phyloP scores from a whole-genome alignment of 2,113 vertebrate genomes.

The Herpetotheres cachinnans region DNA sequence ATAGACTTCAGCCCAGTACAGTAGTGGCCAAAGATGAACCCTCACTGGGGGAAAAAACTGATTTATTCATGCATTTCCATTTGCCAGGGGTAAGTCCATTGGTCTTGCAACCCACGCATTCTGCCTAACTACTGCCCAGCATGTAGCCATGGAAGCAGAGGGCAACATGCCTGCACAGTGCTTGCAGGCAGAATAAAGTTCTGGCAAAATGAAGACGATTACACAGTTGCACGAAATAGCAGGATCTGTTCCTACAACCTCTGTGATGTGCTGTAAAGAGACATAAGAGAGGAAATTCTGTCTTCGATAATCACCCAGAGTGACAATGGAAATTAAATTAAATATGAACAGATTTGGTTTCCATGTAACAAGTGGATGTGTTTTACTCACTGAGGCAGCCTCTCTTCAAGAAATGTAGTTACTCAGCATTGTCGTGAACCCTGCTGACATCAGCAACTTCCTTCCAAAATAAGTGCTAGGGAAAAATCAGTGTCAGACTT shows the following conservation, averaged over 20 bases:
- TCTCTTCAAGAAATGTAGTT: neutral
- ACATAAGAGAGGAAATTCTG: neutral
- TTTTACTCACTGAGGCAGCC: neutral
- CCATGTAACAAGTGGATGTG: neutral
- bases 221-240: neutral
- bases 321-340: neutral
- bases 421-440: neutral
- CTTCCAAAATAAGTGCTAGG: neutral
- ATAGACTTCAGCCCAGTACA: neutral
- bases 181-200: neutral
- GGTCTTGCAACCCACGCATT: neutral
- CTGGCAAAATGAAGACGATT: neutral
- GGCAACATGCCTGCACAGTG: neutral
- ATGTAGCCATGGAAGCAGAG: neutral
- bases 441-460: conserved; percentile 23
- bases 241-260: neutral
- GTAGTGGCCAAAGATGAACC: neutral
- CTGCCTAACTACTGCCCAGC: neutral
- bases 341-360: neutral
- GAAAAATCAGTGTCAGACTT: neutral
- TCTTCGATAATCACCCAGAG: neutral
- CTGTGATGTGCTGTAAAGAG: neutral
- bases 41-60: neutral
- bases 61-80: neutral
- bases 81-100: neutral